A percentile compares a stretch with the other conserved stretches of the same genome.
These are phyloP conservation scores for Rhopalosiphum maidis DNA, from an alignment of 1,140 invertebrate species.

Conservation along the genomic window DNA sequence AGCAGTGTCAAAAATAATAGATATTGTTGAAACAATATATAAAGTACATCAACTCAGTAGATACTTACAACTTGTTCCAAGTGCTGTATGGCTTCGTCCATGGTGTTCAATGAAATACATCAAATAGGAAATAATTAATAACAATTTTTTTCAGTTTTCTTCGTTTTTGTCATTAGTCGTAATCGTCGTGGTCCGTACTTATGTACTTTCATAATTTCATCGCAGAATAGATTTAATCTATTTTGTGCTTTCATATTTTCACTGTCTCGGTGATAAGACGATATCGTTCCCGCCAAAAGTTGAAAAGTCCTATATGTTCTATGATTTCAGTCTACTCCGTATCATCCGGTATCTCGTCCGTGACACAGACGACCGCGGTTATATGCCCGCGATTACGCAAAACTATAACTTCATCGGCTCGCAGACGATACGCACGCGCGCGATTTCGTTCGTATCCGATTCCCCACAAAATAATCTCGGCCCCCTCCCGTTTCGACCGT, in stretches of 20 bases:
- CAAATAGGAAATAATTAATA: neutral
- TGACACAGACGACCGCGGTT: neutral
- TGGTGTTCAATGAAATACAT: neutral
- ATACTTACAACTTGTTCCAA: slow-evolving; percentile 34
- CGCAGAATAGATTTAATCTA: too few relatives aligned
- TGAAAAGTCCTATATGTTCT: neutral
- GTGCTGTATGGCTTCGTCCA: slow-evolving; percentile 24
- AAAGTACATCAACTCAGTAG: neutral
- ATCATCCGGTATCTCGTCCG: neutral
- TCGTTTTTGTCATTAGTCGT: neutral
- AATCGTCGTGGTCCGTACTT: too few relatives aligned
- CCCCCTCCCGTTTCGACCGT: neutral
- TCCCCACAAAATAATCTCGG: neutral
- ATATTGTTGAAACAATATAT: neutral
- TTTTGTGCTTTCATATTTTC: neutral
- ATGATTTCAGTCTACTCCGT: neutral
- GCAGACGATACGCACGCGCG: slow-evolving; percentile 31
- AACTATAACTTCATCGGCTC: neutral
- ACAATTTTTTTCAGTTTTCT: neutral
- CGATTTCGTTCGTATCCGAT: slow-evolving; percentile 40
- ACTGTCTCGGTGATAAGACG: neutral
- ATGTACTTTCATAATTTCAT: neutral
- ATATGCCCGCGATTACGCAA: neutral
- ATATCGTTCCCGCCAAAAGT: neutral
- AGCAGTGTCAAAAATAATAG: neutral